Evolutionary conservation across 2,797 vertebrate genomes (phyloP).

Genomic region (Pangasius mekongensis): DNA sequence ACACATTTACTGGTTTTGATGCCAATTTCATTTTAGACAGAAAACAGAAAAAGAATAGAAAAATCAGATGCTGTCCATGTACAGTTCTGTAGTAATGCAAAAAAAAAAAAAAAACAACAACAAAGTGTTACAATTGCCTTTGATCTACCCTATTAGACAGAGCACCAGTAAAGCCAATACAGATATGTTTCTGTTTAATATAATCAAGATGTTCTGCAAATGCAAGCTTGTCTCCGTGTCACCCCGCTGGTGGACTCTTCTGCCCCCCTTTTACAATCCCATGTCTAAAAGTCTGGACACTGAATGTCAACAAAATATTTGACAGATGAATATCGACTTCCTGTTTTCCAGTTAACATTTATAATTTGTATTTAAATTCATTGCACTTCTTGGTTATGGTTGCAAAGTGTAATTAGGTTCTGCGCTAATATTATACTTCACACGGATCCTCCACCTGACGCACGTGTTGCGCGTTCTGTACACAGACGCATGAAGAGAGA

Average conservation of each 20-base stretch:
- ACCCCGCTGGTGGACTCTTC: background rate
- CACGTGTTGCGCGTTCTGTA: slow-evolving; percentile 15
- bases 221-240: background rate
- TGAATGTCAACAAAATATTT: slow-evolving; percentile 16
- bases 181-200: background rate
- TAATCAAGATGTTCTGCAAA: background rate
- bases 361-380: background rate
- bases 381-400: background rate
- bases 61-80: background rate
- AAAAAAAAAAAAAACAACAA: background rate
- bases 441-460: background rate
- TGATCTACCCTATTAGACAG: background rate
- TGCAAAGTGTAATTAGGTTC: background rate
- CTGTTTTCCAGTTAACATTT: background rate
- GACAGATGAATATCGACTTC: background rate
- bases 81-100: background rate
- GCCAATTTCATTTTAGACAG: background rate
- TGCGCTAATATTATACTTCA: too few relatives aligned
- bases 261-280: too few relatives aligned
- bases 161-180: background rate
- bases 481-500: background rate
- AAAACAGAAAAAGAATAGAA: background rate
- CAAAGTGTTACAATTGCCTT: background rate
- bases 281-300: background rate
- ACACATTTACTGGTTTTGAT: background rate